Conservation (phyloP, 2,797 vertebrate genomes). For the Sebastes miniatus region DNA sequence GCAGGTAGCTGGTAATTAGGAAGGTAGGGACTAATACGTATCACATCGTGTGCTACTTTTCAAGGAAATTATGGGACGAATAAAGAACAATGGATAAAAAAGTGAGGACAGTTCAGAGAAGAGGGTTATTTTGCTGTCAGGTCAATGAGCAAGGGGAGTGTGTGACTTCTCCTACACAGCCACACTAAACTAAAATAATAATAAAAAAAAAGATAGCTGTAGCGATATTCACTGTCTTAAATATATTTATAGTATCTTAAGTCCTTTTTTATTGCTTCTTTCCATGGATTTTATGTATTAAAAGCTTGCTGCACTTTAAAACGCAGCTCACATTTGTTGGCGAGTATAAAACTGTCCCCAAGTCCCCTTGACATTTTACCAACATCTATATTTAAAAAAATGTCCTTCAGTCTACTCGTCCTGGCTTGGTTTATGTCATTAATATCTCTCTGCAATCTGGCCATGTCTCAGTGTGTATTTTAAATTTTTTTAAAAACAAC, state of each 20-base stretch:
- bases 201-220: neutral
- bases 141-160: neutral
- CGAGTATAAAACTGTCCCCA: neutral
- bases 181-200: neutral
- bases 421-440: neutral
- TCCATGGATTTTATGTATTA: neutral
- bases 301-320: neutral
- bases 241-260: neutral
- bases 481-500: neutral
- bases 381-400: constrained; percentile 33
- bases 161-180: neutral
- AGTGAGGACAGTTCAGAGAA: neutral
- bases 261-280: neutral
- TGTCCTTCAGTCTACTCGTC: constrained; percentile 7
- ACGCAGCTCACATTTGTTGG: constrained; percentile 7
- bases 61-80: neutral
- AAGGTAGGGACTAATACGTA: neutral
- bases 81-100: neutral
- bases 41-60: neutral
- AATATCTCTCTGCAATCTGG: neutral
- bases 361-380: constrained; percentile 42
- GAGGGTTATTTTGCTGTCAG: neutral
- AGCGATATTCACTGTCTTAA: neutral
- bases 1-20: neutral
- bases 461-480: neutral